phyloP scores from a whole-genome alignment of 2,888 invertebrate genomes.

The Philopedon plagiatum region DNA sequence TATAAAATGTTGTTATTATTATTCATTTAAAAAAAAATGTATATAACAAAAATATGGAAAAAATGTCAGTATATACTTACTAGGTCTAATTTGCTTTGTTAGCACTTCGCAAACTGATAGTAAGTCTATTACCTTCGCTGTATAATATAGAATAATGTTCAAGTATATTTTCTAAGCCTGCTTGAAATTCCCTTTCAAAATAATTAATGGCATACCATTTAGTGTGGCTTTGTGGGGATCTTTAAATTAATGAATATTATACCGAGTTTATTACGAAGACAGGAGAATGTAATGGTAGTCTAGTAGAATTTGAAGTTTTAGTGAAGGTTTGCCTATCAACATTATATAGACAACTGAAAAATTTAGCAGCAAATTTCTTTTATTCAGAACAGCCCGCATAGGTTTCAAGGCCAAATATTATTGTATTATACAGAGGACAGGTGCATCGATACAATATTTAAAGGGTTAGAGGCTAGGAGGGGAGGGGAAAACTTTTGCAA shows the following conservation, averaged over 20 bases:
- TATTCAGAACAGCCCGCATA: too few species aligned
- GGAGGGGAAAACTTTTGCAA: too few species aligned
- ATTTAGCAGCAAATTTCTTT: too few species aligned
- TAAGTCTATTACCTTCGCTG: constrained; percentile 1
- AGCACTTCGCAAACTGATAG: not conserved
- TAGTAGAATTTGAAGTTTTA: not conserved
- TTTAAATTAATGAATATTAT: constrained; percentile 37
- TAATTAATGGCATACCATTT: constrained; percentile 35
- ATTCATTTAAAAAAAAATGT: too few species aligned
- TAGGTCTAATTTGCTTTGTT: not conserved
- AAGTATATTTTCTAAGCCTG: constrained; percentile 13
- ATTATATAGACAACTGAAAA: not conserved
- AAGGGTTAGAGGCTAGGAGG: too few species aligned
- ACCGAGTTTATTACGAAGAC: constrained; percentile 22
- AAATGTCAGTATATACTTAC: not conserved
- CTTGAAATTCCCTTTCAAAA: constrained; percentile 25
- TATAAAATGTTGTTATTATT: too few species aligned
- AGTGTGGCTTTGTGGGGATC: constrained; percentile 32
- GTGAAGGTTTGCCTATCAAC: not conserved
- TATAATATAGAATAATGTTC: constrained; percentile 6
- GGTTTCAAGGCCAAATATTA: too few species aligned
- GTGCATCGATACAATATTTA: too few species aligned
- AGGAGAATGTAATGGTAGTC: not conserved
- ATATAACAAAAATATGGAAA: too few species aligned
- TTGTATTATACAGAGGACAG: too few species aligned